Evolutionary conservation across 2,113 vertebrate species (phyloP).

Genomic region (Pelecanus crispus): DNA sequence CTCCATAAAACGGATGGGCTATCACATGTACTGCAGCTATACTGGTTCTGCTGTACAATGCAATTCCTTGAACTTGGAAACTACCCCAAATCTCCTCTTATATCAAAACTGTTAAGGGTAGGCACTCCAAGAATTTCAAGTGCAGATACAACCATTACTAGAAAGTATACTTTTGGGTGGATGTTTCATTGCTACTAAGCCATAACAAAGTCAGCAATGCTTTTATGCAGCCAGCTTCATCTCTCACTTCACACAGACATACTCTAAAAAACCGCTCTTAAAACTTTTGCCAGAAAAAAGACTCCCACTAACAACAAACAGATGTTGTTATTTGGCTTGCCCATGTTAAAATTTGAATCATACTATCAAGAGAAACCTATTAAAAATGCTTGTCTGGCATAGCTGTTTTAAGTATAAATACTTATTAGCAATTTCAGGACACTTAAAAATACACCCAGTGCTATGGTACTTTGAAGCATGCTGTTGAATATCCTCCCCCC

Average conservation of each 20-base stretch:
- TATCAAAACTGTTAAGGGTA: background rate
- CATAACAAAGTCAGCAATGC: background rate
- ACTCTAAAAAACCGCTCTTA: background rate
- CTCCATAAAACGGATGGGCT: background rate
- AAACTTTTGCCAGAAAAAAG: background rate
- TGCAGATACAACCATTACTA: background rate
- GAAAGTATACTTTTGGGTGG: background rate
- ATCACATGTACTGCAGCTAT: background rate
- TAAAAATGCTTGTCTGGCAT: background rate
- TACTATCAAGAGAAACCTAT: background rate
- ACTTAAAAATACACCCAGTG: background rate
- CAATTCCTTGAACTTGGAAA: background rate
- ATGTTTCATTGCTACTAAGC: background rate
- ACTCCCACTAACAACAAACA: background rate
- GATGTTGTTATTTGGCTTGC: background rate
- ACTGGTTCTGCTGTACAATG: background rate
- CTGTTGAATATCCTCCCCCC: background rate
- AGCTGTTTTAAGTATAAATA: background rate
- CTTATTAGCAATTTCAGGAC: background rate
- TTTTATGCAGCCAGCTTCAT: background rate
- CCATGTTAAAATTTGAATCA: background rate
- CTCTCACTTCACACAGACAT: background rate
- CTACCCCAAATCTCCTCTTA: background rate
- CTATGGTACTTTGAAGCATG: background rate
- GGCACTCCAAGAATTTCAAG: background rate